A percentile compares a stretch with the other conserved stretches of the same genome.
Evolutionary conservation across 2,888 invertebrate genomes (phyloP).

Genomic region (Lasioglossum villosulum): DNA sequence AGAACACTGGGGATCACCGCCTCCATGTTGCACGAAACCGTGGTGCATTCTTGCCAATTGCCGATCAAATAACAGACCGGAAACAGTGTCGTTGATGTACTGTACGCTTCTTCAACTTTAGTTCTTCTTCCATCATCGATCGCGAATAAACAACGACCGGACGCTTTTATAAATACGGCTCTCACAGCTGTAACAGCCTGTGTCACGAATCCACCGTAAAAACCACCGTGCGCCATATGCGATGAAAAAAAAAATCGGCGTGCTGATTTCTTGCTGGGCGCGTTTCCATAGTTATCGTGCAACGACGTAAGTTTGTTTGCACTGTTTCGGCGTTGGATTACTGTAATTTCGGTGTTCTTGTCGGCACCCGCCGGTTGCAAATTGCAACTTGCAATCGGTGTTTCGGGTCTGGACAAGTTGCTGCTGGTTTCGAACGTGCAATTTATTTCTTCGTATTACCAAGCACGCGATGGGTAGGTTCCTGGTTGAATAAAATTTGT

Average conservation of each 20-base stretch:
- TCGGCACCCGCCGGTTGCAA: neutral
- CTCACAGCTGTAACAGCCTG: neutral
- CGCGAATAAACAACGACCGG: slow-evolving; percentile 1
- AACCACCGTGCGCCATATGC: neutral
- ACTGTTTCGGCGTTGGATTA: neutral
- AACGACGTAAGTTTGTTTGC: neutral
- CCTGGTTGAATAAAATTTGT: too few species aligned
- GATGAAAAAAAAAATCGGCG: neutral
- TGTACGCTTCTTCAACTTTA: slow-evolving; percentile 19
- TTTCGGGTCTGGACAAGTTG: neutral
- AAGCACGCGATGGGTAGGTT: neutral
- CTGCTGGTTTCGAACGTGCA: neutral
- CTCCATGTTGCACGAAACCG: slow-evolving; percentile 64
- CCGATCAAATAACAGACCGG: slow-evolving; percentile 62
- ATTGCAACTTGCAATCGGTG: neutral
- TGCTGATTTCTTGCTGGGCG: neutral
- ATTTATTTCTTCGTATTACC: neutral
- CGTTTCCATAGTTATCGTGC: neutral
- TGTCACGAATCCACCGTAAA: neutral
- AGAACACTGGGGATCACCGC: slow-evolving; percentile 65
- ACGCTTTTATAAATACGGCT: slow-evolving; percentile 15
- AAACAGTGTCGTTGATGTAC: slow-evolving; percentile 51
- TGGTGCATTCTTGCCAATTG: slow-evolving; percentile 38
- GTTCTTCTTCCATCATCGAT: slow-evolving; percentile 34
- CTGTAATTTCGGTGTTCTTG: neutral